phyloP scores from a whole-genome alignment of 2,888 invertebrate genomes.

The Metopia argyrocephala region DNA sequence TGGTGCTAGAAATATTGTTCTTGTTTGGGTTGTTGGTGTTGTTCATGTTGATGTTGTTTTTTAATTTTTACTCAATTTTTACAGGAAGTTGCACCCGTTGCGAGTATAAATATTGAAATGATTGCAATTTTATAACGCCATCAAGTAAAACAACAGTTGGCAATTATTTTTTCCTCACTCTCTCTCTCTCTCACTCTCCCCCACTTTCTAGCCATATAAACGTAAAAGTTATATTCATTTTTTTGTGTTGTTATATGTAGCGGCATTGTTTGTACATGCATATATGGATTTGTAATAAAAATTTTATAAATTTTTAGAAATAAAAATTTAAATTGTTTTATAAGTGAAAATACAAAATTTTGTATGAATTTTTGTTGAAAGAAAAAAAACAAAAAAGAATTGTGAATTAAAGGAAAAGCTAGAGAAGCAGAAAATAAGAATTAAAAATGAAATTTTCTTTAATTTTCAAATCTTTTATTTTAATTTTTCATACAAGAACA shows the following conservation, averaged over 20 bases:
- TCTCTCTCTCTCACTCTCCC: background rate
- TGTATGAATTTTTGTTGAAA: slow-evolving; percentile 18
- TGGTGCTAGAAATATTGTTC: too few species aligned
- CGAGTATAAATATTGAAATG: slow-evolving; percentile 64
- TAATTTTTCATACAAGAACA: too few species aligned
- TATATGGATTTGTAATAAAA: background rate
- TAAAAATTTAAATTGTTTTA: slow-evolving; percentile 49
- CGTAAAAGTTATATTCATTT: background rate
- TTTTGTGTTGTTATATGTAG: background rate
- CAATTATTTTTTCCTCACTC: slow-evolving; percentile 48
- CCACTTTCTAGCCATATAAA: background rate
- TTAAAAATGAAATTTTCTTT: background rate
- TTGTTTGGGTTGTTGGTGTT: slow-evolving; percentile 3
- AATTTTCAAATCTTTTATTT: too few species aligned
- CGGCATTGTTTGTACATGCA: background rate
- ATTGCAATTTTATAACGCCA: slow-evolving; percentile 62
- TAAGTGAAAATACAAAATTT: slow-evolving; percentile 40
- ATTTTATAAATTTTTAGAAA: slow-evolving; percentile 14
- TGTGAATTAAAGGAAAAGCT: background rate
- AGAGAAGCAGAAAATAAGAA: background rate
- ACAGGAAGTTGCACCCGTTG: slow-evolving; percentile 63
- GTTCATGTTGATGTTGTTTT: background rate
- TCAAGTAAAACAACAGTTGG: slow-evolving; percentile 61
- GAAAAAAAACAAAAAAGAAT: background rate
- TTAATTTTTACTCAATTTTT: slow-evolving; percentile 26